Percentiles rank a stretch among this genome's conserved stretches.
Evolutionary conservation across 64 coral and sea anemone genomes (phyloP).

Genomic region (Pocillopora verrucosa): DNA sequence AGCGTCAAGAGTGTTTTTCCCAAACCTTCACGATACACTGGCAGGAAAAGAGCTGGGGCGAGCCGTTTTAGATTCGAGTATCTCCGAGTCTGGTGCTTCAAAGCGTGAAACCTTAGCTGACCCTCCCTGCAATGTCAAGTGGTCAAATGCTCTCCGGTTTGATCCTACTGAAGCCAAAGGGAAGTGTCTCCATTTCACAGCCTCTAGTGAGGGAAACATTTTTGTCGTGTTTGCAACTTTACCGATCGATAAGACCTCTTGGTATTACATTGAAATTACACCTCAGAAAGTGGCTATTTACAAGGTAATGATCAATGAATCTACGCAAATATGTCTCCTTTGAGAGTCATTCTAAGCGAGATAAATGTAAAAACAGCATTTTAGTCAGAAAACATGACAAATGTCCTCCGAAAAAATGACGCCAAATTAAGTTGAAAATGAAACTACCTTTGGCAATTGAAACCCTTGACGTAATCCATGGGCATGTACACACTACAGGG

Average conservation of each 20-base stretch:
- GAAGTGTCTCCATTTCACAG: slow-evolving; percentile 69
- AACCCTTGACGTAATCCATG: too few species aligned
- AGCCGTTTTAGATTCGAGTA: neutral
- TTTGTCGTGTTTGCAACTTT: slow-evolving; percentile 53
- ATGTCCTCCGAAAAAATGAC: too few species aligned
- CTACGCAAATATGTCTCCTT: neutral
- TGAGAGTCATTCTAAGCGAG: too few species aligned
- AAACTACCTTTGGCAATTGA: too few species aligned
- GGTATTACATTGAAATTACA: slow-evolving; percentile 53
- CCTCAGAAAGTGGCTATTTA: slow-evolving; percentile 11
- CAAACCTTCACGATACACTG: neutral
- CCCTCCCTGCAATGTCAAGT: slow-evolving; percentile 45
- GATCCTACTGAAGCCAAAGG: slow-evolving; percentile 40
- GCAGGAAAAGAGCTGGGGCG: neutral
- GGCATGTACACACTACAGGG: too few species aligned
- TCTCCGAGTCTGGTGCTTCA: neutral
- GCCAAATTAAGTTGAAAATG: too few species aligned
- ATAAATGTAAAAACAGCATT: too few species aligned
- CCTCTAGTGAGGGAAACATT: slow-evolving; percentile 23
- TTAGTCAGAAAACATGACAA: too few species aligned
- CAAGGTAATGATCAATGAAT: slow-evolving; percentile 7
- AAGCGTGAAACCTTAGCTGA: neutral
- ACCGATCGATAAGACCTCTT: slow-evolving; percentile 25
- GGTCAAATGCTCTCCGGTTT: slow-evolving; percentile 54
- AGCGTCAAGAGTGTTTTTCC: slow-evolving; percentile 28